A percentile compares a stretch with the other conserved stretches of the same genome.
phyloP scores from a whole-genome alignment of 2,888 invertebrate genomes.

The Lochmaea crataegi region DNA sequence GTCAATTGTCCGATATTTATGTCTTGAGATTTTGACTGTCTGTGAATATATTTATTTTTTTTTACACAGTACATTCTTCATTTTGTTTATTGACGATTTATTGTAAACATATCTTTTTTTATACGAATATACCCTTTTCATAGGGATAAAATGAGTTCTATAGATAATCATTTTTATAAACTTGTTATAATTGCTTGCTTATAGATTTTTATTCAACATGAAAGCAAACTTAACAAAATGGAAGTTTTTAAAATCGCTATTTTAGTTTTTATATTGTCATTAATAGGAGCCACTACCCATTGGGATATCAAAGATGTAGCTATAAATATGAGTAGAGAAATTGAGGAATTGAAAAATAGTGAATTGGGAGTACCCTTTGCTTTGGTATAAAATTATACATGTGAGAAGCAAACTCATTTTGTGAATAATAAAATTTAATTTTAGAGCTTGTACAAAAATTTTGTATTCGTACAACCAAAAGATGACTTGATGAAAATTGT shows the following conservation, averaged over 20 bases:
- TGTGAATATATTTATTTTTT: no score
- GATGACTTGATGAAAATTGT: constrained; percentile 57
- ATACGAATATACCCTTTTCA: background rate
- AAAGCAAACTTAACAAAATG: constrained; percentile 37
- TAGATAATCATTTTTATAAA: constrained; percentile 7
- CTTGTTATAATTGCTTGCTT: constrained; percentile 6
- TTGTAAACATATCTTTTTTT: constrained; percentile 23
- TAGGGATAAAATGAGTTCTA: constrained; percentile 12
- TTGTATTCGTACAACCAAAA: constrained; percentile 56
- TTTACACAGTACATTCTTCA: background rate
- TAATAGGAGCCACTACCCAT: constrained; percentile 37
- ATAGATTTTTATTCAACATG: constrained; percentile 33
- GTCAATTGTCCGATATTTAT: no score
- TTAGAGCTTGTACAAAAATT: constrained; percentile 60
- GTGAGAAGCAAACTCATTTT: background rate
- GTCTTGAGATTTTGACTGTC: no score
- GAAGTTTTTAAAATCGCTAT: constrained; percentile 32
- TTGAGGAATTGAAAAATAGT: constrained; percentile 57
- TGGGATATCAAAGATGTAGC: constrained; percentile 51
- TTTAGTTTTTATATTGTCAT: constrained; percentile 32
- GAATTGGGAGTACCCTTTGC: constrained; percentile 60
- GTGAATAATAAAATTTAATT: constrained; percentile 39
- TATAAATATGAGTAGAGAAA: constrained; percentile 55
- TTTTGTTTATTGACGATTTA: constrained; percentile 1
- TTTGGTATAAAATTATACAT: constrained; percentile 52